phyloP scores from a whole-genome alignment of 2,888 invertebrate species.

The Scaptodrosophila latifasciaeformis region DNA sequence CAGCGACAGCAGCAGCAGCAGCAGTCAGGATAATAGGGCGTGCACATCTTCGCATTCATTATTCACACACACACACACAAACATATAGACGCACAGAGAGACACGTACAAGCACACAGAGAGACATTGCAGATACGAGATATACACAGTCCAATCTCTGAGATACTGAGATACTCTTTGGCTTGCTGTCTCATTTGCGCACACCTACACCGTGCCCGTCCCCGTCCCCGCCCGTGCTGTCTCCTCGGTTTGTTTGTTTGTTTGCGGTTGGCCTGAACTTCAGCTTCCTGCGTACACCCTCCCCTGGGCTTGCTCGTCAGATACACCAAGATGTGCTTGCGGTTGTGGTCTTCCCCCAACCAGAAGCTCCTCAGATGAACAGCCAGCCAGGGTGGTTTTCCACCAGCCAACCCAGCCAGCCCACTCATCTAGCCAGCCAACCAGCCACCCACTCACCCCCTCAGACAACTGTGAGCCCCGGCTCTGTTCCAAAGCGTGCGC shows the following conservation, averaged over 20 bases:
- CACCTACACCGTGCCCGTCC: neutral
- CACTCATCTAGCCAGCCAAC: neutral
- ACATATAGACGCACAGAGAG: conserved; percentile 23
- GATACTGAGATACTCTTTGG: conserved; percentile 36
- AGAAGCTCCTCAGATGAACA: too few relatives aligned
- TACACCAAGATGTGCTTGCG: too few relatives aligned
- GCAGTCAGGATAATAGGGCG: conserved; percentile 72
- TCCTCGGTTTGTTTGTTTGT: conserved; percentile 26
- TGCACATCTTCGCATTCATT: conserved; percentile 71
- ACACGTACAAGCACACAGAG: too few relatives aligned
- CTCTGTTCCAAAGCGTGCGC: conserved; percentile 63
- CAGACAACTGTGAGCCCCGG: conserved; percentile 54
- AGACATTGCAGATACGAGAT: conserved; percentile 24
- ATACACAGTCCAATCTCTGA: conserved; percentile 31
- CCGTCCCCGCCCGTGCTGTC: conserved; percentile 13
- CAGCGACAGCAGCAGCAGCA: neutral
- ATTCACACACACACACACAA: conserved; percentile 47
- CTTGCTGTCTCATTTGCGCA: conserved; percentile 6
- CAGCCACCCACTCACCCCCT: conserved; percentile 24
- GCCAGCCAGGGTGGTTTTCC: too few relatives aligned
- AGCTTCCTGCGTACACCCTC: too few relatives aligned
- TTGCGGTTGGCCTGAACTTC: conserved; percentile 36
- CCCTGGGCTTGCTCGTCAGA: too few relatives aligned
- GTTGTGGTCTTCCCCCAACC: too few relatives aligned
- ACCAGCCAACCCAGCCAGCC: conserved; percentile 16